Conservation (phyloP, 2,797 vertebrate species). For the Typhlichthys subterraneus region DNA sequence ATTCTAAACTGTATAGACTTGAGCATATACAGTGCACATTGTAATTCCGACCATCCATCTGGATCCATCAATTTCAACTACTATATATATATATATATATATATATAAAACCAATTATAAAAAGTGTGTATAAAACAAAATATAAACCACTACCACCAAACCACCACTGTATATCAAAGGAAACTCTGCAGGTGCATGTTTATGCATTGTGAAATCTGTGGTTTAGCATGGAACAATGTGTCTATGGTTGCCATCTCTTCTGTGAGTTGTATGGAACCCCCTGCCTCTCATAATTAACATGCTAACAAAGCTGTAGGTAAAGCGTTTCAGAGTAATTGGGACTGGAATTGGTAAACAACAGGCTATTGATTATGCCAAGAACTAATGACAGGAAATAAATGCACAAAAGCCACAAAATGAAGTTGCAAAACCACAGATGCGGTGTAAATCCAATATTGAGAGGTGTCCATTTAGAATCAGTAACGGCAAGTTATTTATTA, state of each 20-base stretch:
- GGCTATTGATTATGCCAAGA: conserved; percentile 49
- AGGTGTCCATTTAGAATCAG: conserved; percentile 23
- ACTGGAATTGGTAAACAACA: conserved; percentile 25
- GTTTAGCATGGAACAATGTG: conserved; percentile 11
- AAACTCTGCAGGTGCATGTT: not conserved
- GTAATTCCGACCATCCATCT: not conserved
- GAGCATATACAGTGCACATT: not conserved
- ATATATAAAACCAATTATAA: no score
- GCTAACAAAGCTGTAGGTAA: conserved; percentile 46
- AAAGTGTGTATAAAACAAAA: not conserved
- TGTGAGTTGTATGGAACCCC: conserved; percentile 9
- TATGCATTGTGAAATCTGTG: not conserved
- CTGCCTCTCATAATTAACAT: conserved; percentile 36
- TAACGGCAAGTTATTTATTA: conserved; percentile 34
- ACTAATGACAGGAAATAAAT: conserved; percentile 14
- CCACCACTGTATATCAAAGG: not conserved
- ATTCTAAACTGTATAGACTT: conserved; percentile 12
- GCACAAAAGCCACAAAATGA: conserved; percentile 6
- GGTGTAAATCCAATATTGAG: conserved; percentile 5
- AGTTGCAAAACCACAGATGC: conserved; percentile 37
- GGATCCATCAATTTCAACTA: no score
- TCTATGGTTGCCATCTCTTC: conserved; percentile 4
- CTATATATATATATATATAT: no score
- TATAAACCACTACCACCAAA: not conserved
- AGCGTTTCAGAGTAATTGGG: conserved; percentile 50